Conservation (phyloP, 2,888 invertebrate species). For the Perizoma affinitatum region DNA sequence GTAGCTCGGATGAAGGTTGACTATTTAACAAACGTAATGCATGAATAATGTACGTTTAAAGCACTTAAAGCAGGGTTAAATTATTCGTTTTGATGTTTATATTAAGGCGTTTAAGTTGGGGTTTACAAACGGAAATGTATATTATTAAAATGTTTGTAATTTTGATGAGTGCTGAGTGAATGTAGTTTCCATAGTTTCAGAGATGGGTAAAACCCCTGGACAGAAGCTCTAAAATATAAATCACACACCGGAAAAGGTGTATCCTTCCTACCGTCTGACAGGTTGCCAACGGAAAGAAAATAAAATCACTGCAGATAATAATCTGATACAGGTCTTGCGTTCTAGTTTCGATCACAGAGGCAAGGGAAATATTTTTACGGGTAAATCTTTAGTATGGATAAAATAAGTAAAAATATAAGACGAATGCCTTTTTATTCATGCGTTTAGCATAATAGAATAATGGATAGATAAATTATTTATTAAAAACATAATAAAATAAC, state of each 20-base stretch:
- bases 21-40: conserved; percentile 40
- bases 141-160: not conserved
- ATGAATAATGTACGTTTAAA: conserved; percentile 33
- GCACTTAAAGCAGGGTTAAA: conserved; percentile 22
- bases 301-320: conserved; percentile 10
- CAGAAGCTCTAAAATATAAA: conserved; percentile 14
- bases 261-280: conserved; percentile 13
- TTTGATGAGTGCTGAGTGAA: too few relatives aligned
- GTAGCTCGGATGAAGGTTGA: conserved; percentile 22
- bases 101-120: conserved; percentile 4
- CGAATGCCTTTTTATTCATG: too few relatives aligned
- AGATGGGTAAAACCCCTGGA: not conserved
- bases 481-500: too few relatives aligned
- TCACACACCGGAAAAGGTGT: conserved; percentile 20
- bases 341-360: not conserved
- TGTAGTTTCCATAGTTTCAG: too few relatives aligned
- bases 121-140: not conserved
- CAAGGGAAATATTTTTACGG: too few relatives aligned
- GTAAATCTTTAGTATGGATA: too few relatives aligned
- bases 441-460: too few relatives aligned
- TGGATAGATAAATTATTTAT: too few relatives aligned
- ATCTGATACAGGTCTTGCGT: conserved; percentile 5
- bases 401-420: too few relatives aligned
- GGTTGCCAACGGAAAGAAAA: conserved; percentile 18
- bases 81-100: conserved; percentile 27